These are phyloP conservation scores for Eolophus roseicapilla DNA, from an alignment of 2,113 vertebrate species.

Conservation along the genomic window DNA sequence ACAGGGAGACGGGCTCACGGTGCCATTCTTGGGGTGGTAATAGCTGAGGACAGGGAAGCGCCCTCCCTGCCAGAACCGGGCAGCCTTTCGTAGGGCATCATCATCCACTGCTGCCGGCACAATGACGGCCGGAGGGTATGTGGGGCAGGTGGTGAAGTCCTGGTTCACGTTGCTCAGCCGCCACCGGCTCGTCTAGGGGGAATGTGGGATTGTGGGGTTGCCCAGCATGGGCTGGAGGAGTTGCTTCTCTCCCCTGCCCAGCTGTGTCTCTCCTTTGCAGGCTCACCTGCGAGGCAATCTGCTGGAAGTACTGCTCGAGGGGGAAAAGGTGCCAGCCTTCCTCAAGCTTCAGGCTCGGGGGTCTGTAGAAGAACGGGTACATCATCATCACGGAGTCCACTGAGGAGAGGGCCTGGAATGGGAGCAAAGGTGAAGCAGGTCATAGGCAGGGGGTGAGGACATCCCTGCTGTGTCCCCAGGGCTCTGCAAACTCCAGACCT, in stretches of 20 bases:
- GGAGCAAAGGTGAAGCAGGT: not conserved
- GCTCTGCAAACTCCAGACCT: not conserved
- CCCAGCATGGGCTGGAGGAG: rapidly evolving
- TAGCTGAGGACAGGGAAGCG: conserved; percentile 84
- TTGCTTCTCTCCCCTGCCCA: too few relatives aligned
- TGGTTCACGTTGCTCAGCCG: conserved; percentile 79
- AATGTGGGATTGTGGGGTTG: rapidly evolving
- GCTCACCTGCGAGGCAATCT: conserved; percentile 75
- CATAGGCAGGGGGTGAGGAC: not conserved
- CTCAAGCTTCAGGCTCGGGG: conserved; percentile 67
- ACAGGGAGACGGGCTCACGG: conserved; percentile 45
- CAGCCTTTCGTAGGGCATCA: conserved; percentile 59
- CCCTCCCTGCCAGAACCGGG: conserved; percentile 83
- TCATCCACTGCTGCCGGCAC: conserved; percentile 74
- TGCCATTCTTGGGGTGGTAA: conserved; percentile 76
- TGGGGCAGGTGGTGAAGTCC: conserved; percentile 77
- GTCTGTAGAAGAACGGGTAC: conserved; percentile 90
- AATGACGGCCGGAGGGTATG: conserved; percentile 75
- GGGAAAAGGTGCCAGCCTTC: conserved; percentile 75
- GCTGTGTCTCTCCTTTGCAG: too few relatives aligned
- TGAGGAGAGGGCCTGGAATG: conserved; percentile 80
- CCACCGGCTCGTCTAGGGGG: conserved; percentile 75
- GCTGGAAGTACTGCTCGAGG: conserved; percentile 69
- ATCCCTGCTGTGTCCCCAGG: not conserved
- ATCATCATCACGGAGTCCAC: conserved; percentile 80